Conservation (phyloP, 2,113 vertebrate species). For the Helogale parvula region DNA sequence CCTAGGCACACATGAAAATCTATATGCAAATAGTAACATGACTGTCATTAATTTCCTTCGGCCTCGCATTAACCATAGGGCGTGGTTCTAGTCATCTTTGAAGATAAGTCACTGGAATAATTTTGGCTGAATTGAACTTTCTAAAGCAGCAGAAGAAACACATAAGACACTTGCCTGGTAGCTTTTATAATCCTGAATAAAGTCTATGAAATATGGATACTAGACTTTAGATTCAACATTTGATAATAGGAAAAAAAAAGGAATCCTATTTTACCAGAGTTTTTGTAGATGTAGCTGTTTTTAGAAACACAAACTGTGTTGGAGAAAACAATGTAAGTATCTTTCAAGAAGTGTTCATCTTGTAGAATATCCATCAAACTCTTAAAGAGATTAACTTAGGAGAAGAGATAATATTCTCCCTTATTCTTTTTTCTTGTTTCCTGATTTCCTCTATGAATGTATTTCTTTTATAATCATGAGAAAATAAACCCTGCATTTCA, state of each 20-base stretch:
- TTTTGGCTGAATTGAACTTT: background rate
- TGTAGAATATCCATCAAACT: background rate
- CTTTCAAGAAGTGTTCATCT: background rate
- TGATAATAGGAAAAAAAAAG: background rate
- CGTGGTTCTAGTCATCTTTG: background rate
- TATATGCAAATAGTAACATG: conserved; percentile 5
- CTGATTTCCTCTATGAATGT: background rate
- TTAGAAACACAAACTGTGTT: background rate
- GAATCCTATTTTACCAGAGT: background rate
- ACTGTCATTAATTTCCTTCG: conserved; percentile 45
- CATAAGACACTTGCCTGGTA: background rate
- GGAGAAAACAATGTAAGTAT: background rate
- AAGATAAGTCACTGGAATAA: background rate
- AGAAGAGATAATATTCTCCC: background rate
- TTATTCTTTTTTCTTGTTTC: background rate
- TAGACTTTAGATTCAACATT: conserved; percentile 37
- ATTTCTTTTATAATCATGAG: background rate
- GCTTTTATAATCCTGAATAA: conserved; percentile 31
- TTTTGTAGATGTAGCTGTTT: background rate
- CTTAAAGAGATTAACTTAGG: background rate
- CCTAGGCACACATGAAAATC: background rate
- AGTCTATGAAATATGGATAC: background rate
- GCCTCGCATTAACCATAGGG: background rate
- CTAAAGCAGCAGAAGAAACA: background rate
- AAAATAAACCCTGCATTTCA: background rate